Percentiles rank a stretch among this genome's conserved stretches.
phyloP scores from a whole-genome alignment of 1,140 invertebrate species.

The Pseudomyrmex sp. region DNA sequence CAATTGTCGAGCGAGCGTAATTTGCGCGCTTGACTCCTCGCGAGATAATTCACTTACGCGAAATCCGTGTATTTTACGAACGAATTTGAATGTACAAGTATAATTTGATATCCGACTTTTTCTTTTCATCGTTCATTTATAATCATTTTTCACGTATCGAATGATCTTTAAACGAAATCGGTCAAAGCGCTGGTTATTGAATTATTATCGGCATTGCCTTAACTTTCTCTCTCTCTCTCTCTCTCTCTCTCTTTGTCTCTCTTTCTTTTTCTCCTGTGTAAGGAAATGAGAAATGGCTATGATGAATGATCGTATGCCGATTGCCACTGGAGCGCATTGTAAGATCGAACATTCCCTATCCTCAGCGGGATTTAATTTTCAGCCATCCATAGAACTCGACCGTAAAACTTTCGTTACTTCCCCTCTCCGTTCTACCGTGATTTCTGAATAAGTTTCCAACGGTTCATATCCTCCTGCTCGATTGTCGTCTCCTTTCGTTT shows the following conservation, averaged over 20 bases:
- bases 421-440: slow-evolving; percentile 22
- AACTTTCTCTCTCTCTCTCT: background rate
- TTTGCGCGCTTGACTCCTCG: background rate
- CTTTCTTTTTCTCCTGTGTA: background rate
- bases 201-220: slow-evolving; percentile 35
- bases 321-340: slow-evolving; percentile 32
- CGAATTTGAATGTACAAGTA: background rate
- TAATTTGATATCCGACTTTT: background rate
- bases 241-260: no score
- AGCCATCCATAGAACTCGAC: slow-evolving; percentile 40
- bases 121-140: background rate
- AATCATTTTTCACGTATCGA: background rate
- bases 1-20: slow-evolving; percentile 13
- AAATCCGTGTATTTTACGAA: slow-evolving; percentile 9
- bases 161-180: background rate
- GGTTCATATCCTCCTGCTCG: slow-evolving; percentile 45
- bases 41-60: background rate
- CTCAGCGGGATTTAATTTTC: slow-evolving; percentile 55
- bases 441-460: slow-evolving; percentile 66
- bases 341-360: slow-evolving; percentile 43
- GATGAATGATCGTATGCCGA: slow-evolving; percentile 45
- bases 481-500: slow-evolving; percentile 66
- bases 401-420: slow-evolving; percentile 50
- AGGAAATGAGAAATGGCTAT: slow-evolving; percentile 22
- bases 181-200: slow-evolving; percentile 11